phyloP scores from a whole-genome alignment of 1,140 invertebrate species.

The Pogonognathellus flavescens region DNA sequence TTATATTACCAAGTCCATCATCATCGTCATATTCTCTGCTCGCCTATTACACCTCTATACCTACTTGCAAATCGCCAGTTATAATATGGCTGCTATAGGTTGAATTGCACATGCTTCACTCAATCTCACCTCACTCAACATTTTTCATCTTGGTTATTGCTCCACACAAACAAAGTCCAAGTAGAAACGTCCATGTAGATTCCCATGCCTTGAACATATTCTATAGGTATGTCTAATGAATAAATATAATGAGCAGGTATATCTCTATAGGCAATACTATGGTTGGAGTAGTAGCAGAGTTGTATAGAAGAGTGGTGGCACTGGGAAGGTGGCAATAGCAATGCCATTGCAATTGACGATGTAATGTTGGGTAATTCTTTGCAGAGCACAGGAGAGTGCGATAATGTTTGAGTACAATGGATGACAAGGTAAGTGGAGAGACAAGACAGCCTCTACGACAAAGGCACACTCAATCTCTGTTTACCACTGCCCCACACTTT shows the following conservation, averaged over 20 bases:
- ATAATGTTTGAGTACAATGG: not conserved
- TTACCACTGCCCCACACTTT: too few species aligned
- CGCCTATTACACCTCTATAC: not conserved
- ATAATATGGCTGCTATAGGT: too few species aligned
- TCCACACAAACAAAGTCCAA: not conserved
- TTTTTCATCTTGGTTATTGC: constrained; percentile 22
- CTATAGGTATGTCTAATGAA: not conserved
- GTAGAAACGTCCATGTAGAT: not conserved
- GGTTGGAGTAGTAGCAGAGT: too few species aligned
- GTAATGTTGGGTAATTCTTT: not conserved
- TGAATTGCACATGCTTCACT: too few species aligned
- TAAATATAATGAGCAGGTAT: too few species aligned
- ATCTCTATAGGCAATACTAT: too few species aligned
- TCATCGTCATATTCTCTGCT: not conserved
- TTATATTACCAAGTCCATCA: not conserved
- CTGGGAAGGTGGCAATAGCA: constrained; percentile 15
- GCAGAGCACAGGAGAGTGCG: not conserved
- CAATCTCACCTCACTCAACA: constrained; percentile 27
- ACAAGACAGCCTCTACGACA: not conserved
- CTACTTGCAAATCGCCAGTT: not conserved
- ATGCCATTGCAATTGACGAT: constrained; percentile 22
- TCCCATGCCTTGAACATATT: not conserved
- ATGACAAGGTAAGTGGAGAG: constrained; percentile 12
- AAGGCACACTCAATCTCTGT: not conserved
- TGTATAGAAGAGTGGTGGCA: not conserved